Base-by-base conservation (phyloP, 2,888 invertebrate genomes). In the Leuctra nigra region DNA sequence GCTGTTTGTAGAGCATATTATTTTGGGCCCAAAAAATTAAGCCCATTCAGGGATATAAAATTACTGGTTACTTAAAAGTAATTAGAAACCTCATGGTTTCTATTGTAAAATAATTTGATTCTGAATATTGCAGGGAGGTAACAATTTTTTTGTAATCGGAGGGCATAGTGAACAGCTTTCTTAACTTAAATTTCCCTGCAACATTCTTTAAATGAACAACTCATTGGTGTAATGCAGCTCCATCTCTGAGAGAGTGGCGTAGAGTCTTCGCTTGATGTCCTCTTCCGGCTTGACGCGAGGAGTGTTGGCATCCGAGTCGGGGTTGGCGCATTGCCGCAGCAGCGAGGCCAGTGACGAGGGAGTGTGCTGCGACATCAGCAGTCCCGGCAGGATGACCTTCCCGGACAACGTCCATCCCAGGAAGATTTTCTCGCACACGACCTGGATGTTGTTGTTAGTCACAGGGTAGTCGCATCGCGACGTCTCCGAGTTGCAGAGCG, bases 361-460 rank as follows among this genome's bases (percentile, higher is more conserved):
- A 1, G 82, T 79, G 59, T 77, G 76, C 53, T 77, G 74, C 1
- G 81, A 79, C 72, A 82, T 75, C 22, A 83, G 68, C 56, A 82
- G 66, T 1, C 83, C 82, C 14, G 82, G 81, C 58, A 82, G 74
- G 63, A 82, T 75, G 39, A 82, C 70, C 35, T 76, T 75, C 35
- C 79, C 81, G 1, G 81, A 79, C 65, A 80, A 72, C 23, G 78
- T 74, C 82, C 81, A 82, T 0, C 82, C 82, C 33, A 83, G 72
- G 67, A 82, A 82, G 62, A 83, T 77, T 63, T 79, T 81, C 65
- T 82, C 82, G 65, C 82, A 83, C 23, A 82, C 75, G 35, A 84
- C 78, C 76, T 86, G 81, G 20, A 65, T 65, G 68, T 86, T 86
- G 65, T 82, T 81, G 66, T 84, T 84, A 4, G 73, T 72, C 1